Conservation (phyloP, 2,888 invertebrate genomes). For the Globia sparganii region DNA sequence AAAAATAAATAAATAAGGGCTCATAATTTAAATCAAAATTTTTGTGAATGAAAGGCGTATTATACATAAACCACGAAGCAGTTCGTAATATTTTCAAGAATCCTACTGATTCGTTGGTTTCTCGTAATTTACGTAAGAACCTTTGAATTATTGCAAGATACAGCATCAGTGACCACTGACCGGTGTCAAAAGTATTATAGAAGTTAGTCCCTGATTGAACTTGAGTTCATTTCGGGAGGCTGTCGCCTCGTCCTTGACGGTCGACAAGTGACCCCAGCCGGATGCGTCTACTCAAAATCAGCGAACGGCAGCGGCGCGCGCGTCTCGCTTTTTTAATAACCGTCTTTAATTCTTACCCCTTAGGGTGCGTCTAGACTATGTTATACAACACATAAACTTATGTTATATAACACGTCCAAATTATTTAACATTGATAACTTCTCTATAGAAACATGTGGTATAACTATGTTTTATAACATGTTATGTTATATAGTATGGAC, state of each 20-base stretch:
- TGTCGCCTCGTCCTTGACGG: conserved; percentile 64
- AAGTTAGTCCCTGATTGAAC: conserved; percentile 67
- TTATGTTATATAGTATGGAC: too few relatives aligned
- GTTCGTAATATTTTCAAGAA: background rate
- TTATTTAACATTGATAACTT: too few relatives aligned
- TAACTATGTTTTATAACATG: too few relatives aligned
- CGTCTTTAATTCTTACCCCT: conserved; percentile 10
- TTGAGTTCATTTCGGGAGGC: conserved; percentile 69
- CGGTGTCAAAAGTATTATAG: conserved; percentile 32
- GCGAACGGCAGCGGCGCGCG: conserved; percentile 62
- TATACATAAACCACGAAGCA: background rate
- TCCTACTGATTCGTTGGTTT: background rate
- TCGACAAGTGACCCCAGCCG: conserved; percentile 56
- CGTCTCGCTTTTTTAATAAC: conserved; percentile 26
- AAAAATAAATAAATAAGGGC: background rate
- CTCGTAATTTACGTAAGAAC: background rate
- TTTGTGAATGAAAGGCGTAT: background rate
- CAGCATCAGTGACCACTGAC: background rate
- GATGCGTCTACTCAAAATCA: conserved; percentile 59
- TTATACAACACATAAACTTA: too few relatives aligned
- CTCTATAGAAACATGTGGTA: too few relatives aligned
- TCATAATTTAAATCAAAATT: conserved; percentile 1
- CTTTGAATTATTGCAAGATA: background rate
- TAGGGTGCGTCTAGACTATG: too few relatives aligned
- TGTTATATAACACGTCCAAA: too few relatives aligned